Evolutionary conservation across 2,888 invertebrate species (phyloP).

Genomic region (Polyommatus icarus): DNA sequence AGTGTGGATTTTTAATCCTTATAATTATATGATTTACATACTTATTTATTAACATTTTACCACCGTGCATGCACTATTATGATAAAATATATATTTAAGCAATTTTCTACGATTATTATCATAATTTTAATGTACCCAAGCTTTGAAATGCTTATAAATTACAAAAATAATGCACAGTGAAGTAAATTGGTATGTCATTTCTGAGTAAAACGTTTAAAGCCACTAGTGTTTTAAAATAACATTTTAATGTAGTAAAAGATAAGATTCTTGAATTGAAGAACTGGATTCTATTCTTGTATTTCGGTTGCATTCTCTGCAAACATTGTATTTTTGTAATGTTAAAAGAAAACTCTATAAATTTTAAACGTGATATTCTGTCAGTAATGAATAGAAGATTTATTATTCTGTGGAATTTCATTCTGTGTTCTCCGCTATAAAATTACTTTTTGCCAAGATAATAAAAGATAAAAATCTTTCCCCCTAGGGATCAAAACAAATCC

Average conservation of each 20-base stretch:
- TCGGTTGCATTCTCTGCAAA: background rate
- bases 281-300: background rate
- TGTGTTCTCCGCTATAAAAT: background rate
- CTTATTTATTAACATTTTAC: too few species aligned
- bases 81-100: background rate
- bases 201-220: background rate
- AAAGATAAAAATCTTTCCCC: background rate
- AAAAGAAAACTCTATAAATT: slow-evolving; percentile 10
- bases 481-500: background rate
- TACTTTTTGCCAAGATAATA: background rate
- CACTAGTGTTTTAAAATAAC: slow-evolving; percentile 8
- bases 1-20: too few species aligned
- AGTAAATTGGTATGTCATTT: background rate
- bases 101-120: background rate
- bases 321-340: background rate
- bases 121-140: background rate
- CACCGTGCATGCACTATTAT: background rate
- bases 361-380: background rate
- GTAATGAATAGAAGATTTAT: slow-evolving; percentile 20
- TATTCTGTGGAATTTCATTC: background rate
- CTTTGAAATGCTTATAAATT: background rate
- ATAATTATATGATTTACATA: too few species aligned
- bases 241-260: slow-evolving; percentile 11
- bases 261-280: background rate
- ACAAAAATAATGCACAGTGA: background rate